These are phyloP conservation scores for Lophotis ruficrista DNA, from an alignment of 2,113 vertebrate genomes.

Conservation along the genomic window DNA sequence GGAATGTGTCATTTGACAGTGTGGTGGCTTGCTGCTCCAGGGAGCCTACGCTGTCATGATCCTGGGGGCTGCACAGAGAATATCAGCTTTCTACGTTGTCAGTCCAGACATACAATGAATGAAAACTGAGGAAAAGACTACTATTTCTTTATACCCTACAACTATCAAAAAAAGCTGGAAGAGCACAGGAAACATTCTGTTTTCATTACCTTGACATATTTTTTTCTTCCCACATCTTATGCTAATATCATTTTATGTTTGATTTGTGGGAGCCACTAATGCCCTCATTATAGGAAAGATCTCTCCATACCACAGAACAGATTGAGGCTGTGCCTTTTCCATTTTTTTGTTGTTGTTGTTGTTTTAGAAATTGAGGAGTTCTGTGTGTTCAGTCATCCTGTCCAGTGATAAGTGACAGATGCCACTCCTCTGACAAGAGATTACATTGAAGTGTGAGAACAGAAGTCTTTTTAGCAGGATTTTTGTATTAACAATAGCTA, in stretches of 20 bases:
- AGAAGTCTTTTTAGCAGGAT: background rate
- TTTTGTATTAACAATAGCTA: background rate
- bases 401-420: background rate
- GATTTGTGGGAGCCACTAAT: background rate
- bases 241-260: background rate
- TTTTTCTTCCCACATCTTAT: no score
- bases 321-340: background rate
- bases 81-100: background rate
- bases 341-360: background rate
- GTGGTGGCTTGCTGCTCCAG: background rate
- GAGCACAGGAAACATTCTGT: background rate
- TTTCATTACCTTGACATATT: background rate
- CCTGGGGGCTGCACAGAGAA: background rate
- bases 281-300: background rate
- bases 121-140: background rate
- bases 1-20: background rate
- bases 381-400: background rate
- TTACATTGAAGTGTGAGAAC: background rate
- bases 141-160: background rate
- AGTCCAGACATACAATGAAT: fast-evolving
- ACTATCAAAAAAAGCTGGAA: background rate
- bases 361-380: background rate
- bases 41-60: fast-evolving
- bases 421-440: background rate
- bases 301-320: background rate